Percentiles rank a stretch among this genome's conserved stretches.
Evolutionary conservation across 2,113 vertebrate species (phyloP).

Genomic region (Amphiprion ocellaris): DNA sequence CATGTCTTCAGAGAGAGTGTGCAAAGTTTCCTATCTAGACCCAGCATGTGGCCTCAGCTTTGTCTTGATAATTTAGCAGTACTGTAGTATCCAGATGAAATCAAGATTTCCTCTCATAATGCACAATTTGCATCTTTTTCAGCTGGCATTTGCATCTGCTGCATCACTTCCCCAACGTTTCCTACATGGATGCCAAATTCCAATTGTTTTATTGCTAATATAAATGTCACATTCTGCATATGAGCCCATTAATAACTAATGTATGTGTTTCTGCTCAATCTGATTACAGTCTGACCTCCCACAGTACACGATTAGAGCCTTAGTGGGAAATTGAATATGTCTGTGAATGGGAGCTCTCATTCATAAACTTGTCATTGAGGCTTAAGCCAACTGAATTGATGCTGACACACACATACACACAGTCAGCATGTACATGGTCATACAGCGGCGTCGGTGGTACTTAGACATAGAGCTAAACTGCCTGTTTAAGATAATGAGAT

Average conservation of each 20-base stretch:
- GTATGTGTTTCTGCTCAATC: background rate
- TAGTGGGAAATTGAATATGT: conserved; percentile 11
- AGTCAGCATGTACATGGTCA: conserved; percentile 8
- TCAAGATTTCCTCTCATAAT: conserved; percentile 4
- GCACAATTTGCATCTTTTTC: background rate
- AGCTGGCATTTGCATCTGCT: too few relatives aligned
- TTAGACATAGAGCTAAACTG: conserved; percentile 5
- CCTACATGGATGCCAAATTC: background rate
- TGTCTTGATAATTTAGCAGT: conserved; percentile 1
- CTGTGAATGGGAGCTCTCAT: conserved; percentile 19
- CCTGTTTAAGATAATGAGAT: conserved; percentile 63
- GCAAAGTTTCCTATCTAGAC: conserved; percentile 18
- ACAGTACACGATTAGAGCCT: background rate
- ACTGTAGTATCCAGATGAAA: background rate
- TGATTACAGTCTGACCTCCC: conserved; percentile 14
- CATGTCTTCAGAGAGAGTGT: background rate
- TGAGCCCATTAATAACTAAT: background rate
- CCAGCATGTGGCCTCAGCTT: conserved; percentile 12
- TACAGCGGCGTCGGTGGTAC: background rate
- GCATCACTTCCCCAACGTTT: background rate
- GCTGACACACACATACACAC: background rate
- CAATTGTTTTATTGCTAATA: background rate
- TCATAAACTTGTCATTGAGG: conserved; percentile 43
- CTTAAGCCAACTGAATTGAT: conserved; percentile 24
- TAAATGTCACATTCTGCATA: background rate